Evolutionary conservation across 2,113 vertebrate species (phyloP), one percentile per base, ranked within the genome.

Genomic region (Rhombomys opimus): DNA sequence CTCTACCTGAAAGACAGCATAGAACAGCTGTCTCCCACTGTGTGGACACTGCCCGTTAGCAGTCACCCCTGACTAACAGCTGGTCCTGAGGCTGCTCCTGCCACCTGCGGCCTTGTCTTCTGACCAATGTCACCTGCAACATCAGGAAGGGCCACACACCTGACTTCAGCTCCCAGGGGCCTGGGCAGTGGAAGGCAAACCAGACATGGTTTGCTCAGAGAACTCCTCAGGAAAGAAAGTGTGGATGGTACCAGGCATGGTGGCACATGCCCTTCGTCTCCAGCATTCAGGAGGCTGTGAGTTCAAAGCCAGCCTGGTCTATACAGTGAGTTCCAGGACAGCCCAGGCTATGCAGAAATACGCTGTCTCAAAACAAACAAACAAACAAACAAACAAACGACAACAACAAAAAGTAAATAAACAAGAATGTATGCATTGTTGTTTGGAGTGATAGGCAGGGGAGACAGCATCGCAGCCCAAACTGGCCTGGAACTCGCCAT

Each of bases 21-120:
- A 65, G n/a, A 4, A 20, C 38, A 41, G 1, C 5, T 17, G 23
- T 63, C 15, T 32, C 17, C 41, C 3, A 5, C 5, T 0, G 15
- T n/a, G 38, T 82, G 65, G 72, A 57, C 82, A 82, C 68, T 70
- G 46, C 46, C 22, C 46, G 22, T 77, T 67, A 75, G 52, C 52
- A 67, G 72, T 86, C 73, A 15, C 54, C 23, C 10, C 59, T 50
- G 50, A 54, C 81, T 15, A 9, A 17, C 23, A 27, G 22, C 57
- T 70, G 72, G 32, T 46, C 81, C 46, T 70, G 68, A 27, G 23
- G 12, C 57, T 41, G 25, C n/a, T 57, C 41, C 67, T 25, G 76
- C 59, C 14, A 67, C 38, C 68, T 20, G 3, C 35, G 84, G 61
- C 35, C 50, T 41, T 59, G 22, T 9, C 1, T 67, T 12, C 85